Conservation (phyloP, 2,888 invertebrate genomes). For the Acrocyrtus sp. region DNA sequence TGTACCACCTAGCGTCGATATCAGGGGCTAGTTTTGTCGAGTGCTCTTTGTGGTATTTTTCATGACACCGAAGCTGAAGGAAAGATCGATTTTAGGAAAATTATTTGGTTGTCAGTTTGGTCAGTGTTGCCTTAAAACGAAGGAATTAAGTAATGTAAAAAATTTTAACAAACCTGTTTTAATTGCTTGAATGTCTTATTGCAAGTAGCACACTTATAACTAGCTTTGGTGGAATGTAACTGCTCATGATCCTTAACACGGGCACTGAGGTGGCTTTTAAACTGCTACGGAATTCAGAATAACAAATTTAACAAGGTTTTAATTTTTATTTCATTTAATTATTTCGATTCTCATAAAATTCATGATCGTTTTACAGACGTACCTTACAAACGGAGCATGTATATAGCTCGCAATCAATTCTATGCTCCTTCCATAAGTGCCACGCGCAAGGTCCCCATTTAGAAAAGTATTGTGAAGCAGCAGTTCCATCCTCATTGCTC, state of each 20-base stretch:
- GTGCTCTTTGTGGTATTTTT: conserved; percentile 61
- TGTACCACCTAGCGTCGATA: conserved; percentile 68
- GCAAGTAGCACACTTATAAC: conserved; percentile 57
- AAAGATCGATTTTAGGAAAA: background rate
- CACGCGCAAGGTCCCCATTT: conserved; percentile 76
- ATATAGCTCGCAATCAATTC: conserved; percentile 80
- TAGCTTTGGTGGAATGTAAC: conserved; percentile 50
- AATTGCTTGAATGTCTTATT: conserved; percentile 60
- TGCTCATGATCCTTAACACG: conserved; percentile 61
- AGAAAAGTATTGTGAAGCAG: conserved; percentile 66
- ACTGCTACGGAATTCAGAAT: too few relatives aligned
- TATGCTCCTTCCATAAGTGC: conserved; percentile 77
- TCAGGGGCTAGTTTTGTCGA: conserved; percentile 60
- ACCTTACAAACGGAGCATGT: conserved; percentile 77
- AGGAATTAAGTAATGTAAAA: background rate
- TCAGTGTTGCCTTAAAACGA: background rate
- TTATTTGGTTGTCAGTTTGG: background rate
- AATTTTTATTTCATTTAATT: background rate
- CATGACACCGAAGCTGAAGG: conserved; percentile 56
- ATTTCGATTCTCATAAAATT: background rate
- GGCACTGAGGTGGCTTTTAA: conserved; percentile 55
- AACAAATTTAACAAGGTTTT: background rate
- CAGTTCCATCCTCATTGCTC: conserved; percentile 14
- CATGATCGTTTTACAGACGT: background rate
- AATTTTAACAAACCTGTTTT: conserved; percentile 55